Conservation (phyloP, 2,888 invertebrate species). For the Parelbella ahira region DNA sequence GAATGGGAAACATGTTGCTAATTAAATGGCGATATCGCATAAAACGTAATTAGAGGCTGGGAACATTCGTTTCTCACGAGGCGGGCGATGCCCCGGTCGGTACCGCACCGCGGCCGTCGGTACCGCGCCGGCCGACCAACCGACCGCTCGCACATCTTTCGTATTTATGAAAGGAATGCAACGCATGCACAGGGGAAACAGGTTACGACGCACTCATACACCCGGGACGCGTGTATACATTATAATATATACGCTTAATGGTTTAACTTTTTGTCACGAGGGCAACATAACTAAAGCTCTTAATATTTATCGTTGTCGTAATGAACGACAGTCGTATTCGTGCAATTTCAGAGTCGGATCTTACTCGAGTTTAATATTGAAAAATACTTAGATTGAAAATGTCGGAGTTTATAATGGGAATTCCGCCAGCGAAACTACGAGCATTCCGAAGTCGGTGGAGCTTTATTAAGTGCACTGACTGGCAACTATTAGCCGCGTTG, state of each 20-base stretch:
- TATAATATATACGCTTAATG: slow-evolving; percentile 49
- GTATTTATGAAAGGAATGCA: slow-evolving; percentile 62
- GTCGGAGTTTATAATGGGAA: slow-evolving; percentile 58
- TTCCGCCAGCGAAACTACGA: slow-evolving; percentile 64
- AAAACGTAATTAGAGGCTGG: slow-evolving; percentile 78
- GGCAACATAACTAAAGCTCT: slow-evolving; percentile 15
- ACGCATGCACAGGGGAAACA: slow-evolving; percentile 54
- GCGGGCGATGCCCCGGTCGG: slow-evolving; percentile 42
- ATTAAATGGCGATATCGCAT: slow-evolving; percentile 80
- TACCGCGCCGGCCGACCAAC: slow-evolving; percentile 24
- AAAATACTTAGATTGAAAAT: slow-evolving; percentile 42
- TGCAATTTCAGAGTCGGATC: slow-evolving; percentile 31
- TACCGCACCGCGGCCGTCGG: slow-evolving; percentile 37
- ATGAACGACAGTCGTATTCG: slow-evolving; percentile 23
- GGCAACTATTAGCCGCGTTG: slow-evolving; percentile 69
- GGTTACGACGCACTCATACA: slow-evolving; percentile 45
- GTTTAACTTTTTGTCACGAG: slow-evolving; percentile 46
- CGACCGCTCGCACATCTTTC: slow-evolving; percentile 39
- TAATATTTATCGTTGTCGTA: slow-evolving; percentile 27
- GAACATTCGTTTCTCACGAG: slow-evolving; percentile 74
- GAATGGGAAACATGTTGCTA: slow-evolving; percentile 79
- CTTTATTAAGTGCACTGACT: slow-evolving; percentile 77
- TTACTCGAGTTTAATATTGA: slow-evolving; percentile 39
- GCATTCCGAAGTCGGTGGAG: slow-evolving; percentile 48
- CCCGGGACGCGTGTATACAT: too few relatives aligned